Evolutionary conservation across 2,113 vertebrate genomes (phyloP), one percentile per base, ranked within the genome.

Genomic region (Pseudonaja textilis): DNA sequence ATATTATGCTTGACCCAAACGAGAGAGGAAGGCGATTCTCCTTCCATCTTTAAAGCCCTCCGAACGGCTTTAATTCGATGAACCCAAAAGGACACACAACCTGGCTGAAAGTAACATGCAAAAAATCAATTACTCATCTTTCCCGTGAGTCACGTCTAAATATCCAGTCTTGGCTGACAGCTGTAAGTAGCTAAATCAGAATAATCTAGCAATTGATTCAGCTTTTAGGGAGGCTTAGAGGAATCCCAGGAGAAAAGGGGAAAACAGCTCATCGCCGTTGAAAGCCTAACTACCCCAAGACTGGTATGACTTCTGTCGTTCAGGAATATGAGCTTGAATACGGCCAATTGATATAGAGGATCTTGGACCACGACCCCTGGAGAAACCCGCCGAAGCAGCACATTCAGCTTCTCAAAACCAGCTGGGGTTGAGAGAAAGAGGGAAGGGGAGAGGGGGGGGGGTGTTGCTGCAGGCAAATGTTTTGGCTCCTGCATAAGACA

Each of bases 401-500:
- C 47, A 47, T 56, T n/a, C 90, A 87, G 85, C 64, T 94, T 90
- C 89, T 86, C 47, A 56, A 92, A 87, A 90, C 85, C 89, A 59
- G 2, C 74, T 90, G 74, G 56, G 94, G 86, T 91, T 93, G 1
- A 0, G 55, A 1, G 52, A 42, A 69, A 9, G 47, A 9, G 7
- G 47, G 47, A 94, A 52, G 7, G 22, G 57, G 23, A 2, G 11
- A 2, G 25, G 57, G 57, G 0, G 57, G 0, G 2, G 93, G 85
- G 91, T 94, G 1, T 0, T 56, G 59, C 57, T 69, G 52, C 93
- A 81, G 47, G 92, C 29, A 93, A 91, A 54, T 93, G 89, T 87
- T 96, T 96, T 93, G 93, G 89, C 95, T 96, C 56, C 34, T 14
- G 89, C 14, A 69, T 93, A 85, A 59, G 92, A 92, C 61, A 2